phyloP scores from a whole-genome alignment of 2,888 invertebrate species.

The Hydrotaea cyrtoneurina region DNA sequence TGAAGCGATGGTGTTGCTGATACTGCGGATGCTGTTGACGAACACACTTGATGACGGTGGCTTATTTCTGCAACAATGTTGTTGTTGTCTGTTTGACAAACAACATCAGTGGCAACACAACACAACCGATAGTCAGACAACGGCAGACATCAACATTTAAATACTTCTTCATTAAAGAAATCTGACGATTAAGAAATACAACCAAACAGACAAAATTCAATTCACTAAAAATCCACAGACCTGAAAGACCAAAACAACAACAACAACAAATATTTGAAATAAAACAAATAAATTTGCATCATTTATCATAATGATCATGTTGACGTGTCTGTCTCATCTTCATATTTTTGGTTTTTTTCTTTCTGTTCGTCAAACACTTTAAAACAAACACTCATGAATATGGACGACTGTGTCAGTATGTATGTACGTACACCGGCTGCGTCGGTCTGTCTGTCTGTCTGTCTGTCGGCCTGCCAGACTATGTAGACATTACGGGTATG shows the following conservation, averaged over 20 bases:
- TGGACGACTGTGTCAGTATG: not conserved
- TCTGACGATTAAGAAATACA: not conserved
- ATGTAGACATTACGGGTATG: not conserved
- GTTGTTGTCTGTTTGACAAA: not conserved
- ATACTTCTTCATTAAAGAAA: conserved; percentile 12
- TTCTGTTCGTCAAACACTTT: conserved; percentile 5
- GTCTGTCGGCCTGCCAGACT: not conserved
- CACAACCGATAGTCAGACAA: not conserved
- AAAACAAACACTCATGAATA: conserved; percentile 1
- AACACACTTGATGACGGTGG: not conserved
- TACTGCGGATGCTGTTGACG: not conserved
- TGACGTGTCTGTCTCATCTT: conserved; percentile 15
- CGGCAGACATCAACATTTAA: conserved; percentile 14
- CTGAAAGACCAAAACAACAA: not conserved
- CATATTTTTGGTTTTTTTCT: not conserved
- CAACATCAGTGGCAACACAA: not conserved
- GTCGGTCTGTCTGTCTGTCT: too few species aligned
- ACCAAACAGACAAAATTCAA: not conserved
- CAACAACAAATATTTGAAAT: conserved; percentile 2
- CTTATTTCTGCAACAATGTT: conserved; percentile 43
- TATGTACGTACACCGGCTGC: not conserved
- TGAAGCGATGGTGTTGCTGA: not conserved
- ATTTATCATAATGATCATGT: conserved; percentile 52
- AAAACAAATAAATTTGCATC: conserved; percentile 53
- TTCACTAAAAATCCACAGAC: conserved; percentile 31